A percentile compares a stretch with the other conserved stretches of the same genome.
Evolutionary conservation across 2,888 invertebrate genomes (phyloP).

Genomic region (Galeruca laticollis): DNA sequence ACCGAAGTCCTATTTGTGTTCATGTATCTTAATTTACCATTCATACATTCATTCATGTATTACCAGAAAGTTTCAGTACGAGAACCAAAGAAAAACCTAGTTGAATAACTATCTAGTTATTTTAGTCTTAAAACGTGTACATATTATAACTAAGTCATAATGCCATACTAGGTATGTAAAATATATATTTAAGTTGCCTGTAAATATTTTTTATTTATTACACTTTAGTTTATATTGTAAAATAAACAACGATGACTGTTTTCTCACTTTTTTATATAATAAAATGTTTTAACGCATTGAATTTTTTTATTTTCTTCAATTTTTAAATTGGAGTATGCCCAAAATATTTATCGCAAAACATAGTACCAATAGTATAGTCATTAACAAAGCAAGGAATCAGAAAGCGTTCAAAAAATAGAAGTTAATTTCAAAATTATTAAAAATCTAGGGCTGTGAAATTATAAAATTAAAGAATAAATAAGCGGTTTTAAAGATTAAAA

Average conservation of each 20-base stretch:
- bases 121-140: conserved; percentile 31
- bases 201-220: conserved; percentile 42
- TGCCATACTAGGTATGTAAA: conserved; percentile 40
- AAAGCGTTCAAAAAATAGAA: too few species aligned
- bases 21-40: not conserved
- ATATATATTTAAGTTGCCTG: conserved; percentile 20
- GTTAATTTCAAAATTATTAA: too few species aligned
- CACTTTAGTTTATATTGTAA: conserved; percentile 12
- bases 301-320: conserved; percentile 1
- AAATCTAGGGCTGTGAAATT: too few species aligned
- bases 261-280: conserved; percentile 33
- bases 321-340: too few species aligned
- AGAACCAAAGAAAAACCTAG: conserved; percentile 40
- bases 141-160: conserved; percentile 25
- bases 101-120: conserved; percentile 24
- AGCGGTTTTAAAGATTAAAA: too few species aligned
- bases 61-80: conserved; percentile 26
- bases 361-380: too few species aligned
- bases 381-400: too few species aligned
- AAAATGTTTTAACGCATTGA: conserved; percentile 22
- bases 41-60: not conserved
- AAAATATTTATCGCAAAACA: too few species aligned
- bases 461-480: too few species aligned
- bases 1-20: not conserved
- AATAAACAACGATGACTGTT: conserved; percentile 36